These are phyloP conservation scores for Myocastor coypus DNA, from an alignment of 2,113 vertebrate species.

Conservation along the genomic window DNA sequence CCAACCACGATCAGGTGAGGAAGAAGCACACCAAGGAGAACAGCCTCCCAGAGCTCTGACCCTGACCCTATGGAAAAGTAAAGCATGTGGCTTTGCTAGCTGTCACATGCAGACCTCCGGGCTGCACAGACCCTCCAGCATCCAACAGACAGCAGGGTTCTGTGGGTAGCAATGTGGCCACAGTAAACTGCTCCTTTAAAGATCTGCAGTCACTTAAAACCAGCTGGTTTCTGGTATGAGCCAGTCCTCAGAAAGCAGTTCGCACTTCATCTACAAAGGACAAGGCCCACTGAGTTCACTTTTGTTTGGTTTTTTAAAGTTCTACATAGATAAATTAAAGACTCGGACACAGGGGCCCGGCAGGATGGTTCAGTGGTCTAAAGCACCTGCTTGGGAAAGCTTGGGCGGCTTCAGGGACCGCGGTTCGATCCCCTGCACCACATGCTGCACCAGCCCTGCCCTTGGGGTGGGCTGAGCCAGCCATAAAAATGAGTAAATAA, in stretches of 20 bases:
- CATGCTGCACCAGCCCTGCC: no score
- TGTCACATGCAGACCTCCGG: background rate
- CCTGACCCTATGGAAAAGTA: background rate
- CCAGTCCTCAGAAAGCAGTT: constrained; percentile 67
- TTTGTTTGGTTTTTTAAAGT: constrained; percentile 14
- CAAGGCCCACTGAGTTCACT: constrained; percentile 55
- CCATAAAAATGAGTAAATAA: no score
- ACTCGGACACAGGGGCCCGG: background rate
- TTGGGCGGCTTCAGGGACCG: no score
- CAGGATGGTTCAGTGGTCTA: no score
- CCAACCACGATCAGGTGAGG: background rate
- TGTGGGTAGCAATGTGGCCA: background rate
- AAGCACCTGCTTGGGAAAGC: no score
- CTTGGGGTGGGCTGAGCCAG: no score
- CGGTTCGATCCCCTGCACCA: no score
- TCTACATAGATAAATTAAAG: constrained; percentile 53
- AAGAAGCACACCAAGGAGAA: background rate
- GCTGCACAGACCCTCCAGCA: background rate
- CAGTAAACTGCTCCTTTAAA: constrained; percentile 51
- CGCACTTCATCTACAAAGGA: constrained; percentile 78
- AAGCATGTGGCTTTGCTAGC: background rate
- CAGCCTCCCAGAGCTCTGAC: background rate
- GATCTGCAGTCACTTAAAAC: background rate
- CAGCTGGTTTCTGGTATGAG: constrained; percentile 76
- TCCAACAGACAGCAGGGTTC: background rate